Evolutionary conservation across 1,140 invertebrate genomes (phyloP).

Genomic region (Drosophila micromelanica): DNA sequence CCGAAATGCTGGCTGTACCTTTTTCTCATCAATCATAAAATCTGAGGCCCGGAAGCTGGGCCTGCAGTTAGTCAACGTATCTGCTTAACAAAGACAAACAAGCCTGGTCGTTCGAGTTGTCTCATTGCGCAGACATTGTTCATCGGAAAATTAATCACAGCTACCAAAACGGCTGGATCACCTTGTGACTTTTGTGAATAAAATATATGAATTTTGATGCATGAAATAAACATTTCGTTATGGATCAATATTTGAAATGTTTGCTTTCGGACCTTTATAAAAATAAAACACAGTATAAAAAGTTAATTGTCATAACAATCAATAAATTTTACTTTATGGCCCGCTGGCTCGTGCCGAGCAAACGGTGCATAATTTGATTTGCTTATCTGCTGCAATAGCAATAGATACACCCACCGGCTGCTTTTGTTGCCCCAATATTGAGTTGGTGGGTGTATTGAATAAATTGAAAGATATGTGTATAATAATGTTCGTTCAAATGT

Average conservation of each 20-base stretch:
- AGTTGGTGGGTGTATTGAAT: constrained; percentile 1
- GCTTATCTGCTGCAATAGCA: constrained; percentile 45
- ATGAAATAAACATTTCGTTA: constrained; percentile 22
- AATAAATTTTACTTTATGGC: constrained; percentile 76
- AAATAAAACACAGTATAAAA: constrained; percentile 72
- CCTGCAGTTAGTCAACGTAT: constrained; percentile 11
- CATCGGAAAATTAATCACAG: constrained; percentile 70
- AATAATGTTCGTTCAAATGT: neutral
- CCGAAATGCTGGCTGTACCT: constrained; percentile 61
- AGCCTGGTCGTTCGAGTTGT: neutral
- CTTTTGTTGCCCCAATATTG: constrained; percentile 19
- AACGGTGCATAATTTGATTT: constrained; percentile 69
- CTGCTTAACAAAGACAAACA: constrained; percentile 75
- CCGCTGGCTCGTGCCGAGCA: constrained; percentile 52
- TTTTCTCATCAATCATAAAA: constrained; percentile 68
- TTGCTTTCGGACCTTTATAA: constrained; percentile 40
- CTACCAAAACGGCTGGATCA: constrained; percentile 37
- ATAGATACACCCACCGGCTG: constrained; percentile 3
- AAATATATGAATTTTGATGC: constrained; percentile 12
- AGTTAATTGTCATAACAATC: constrained; percentile 80
- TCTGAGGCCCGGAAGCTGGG: constrained; percentile 1
- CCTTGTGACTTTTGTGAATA: constrained; percentile 44
- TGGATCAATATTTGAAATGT: constrained; percentile 17
- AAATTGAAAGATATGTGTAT: constrained; percentile 5
- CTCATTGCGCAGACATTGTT: constrained; percentile 66